Evolutionary conservation across 2,113 vertebrate genomes (phyloP).

Genomic region (Centropristis striata): DNA sequence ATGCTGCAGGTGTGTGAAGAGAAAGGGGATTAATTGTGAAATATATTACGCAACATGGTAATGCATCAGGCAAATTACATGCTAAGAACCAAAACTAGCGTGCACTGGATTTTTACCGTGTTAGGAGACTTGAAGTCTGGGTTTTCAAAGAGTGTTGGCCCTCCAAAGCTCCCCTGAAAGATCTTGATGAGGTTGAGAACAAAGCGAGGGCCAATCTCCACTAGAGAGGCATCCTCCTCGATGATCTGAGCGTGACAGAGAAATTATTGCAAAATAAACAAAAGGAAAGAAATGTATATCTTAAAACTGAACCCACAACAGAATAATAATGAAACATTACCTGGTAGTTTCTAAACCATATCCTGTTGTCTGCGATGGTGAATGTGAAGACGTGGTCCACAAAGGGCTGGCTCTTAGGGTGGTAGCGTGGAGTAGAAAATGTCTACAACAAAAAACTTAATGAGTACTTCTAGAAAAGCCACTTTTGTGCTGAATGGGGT

Average conservation of each 20-base stretch:
- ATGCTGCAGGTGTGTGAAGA: conserved; percentile 82
- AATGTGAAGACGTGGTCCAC: conserved; percentile 97
- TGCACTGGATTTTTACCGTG: conserved; percentile 84
- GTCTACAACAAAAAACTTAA: conserved; percentile 81
- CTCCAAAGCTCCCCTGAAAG: conserved; percentile 97
- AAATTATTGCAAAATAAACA: background rate
- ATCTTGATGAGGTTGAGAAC: conserved; percentile 97
- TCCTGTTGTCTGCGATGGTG: conserved; percentile 91
- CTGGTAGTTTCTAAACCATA: conserved; percentile 99
- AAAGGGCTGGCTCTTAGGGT: conserved; percentile 97
- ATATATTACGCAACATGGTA: background rate
- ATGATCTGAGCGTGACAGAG: conserved; percentile 87
- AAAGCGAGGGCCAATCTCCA: conserved; percentile 97
- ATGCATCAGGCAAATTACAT: background rate
- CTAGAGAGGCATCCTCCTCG: conserved; percentile 94
- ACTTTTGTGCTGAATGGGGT: no score
- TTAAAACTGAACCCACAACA: background rate
- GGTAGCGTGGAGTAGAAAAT: conserved; percentile 95
- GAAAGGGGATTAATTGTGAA: background rate
- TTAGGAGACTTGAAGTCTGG: conserved; percentile 94
- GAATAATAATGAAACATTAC: conserved; percentile 71
- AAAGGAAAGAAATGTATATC: background rate
- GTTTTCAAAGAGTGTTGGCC: conserved; percentile 95
- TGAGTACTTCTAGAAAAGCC: background rate
- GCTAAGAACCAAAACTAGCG: background rate